Conservation (phyloP, 2,888 invertebrate genomes). For the Metacarcinus magister region DNA sequence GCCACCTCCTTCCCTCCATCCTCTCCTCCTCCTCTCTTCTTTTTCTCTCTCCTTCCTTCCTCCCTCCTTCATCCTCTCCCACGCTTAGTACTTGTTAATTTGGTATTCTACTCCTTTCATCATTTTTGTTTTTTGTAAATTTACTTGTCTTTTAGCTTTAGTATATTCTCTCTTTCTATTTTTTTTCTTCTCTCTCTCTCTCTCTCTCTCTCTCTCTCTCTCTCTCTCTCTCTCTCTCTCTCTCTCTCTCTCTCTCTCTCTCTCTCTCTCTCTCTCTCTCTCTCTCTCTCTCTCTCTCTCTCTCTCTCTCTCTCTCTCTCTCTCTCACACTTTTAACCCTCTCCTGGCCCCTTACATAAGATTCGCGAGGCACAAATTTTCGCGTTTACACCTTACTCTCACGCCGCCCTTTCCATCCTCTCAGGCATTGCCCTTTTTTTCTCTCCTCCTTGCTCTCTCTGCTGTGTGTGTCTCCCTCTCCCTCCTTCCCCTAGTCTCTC, state of each 20-base stretch:
- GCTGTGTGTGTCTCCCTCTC: background rate
- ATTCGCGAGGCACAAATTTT: background rate
- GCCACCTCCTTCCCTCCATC: constrained; percentile 20
- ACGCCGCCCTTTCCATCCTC: background rate
- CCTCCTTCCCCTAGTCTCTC: background rate
- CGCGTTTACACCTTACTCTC: constrained; percentile 16
- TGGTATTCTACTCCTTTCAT: background rate
- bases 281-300: background rate
- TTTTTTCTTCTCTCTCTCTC: background rate
- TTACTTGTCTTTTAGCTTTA: background rate
- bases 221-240: background rate
- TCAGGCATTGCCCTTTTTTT: too few species aligned
- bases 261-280: background rate
- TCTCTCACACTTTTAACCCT: background rate
- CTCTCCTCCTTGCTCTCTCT: background rate
- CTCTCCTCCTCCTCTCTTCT: background rate
- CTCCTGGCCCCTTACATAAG: background rate
- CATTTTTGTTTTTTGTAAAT: background rate
- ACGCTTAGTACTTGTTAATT: too few species aligned
- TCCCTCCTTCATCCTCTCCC: background rate
- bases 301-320: constrained; percentile 35
- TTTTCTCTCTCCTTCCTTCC: background rate
- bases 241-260: background rate
- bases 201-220: constrained; percentile 9
- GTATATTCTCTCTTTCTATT: background rate